Conservation (phyloP, 2,797 vertebrate genomes). For the Esox lucius region DNA sequence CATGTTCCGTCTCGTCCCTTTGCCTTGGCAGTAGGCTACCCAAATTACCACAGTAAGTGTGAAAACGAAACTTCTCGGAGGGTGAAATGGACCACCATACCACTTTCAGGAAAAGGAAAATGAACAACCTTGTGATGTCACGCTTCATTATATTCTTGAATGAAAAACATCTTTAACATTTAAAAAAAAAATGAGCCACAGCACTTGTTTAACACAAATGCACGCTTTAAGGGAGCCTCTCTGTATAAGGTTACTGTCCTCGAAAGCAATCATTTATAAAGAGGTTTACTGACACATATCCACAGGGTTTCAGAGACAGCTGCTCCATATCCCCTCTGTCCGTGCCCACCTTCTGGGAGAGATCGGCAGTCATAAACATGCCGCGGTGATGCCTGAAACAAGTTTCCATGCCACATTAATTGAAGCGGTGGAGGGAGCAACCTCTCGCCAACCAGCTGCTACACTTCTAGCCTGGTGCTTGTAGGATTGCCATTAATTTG, state of each 20-base stretch:
- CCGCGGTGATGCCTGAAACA: slow-evolving; percentile 57
- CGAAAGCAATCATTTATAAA: slow-evolving; percentile 49
- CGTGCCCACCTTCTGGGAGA: slow-evolving; percentile 64
- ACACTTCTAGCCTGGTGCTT: not conserved
- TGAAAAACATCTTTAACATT: not conserved
- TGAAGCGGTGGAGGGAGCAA: slow-evolving; percentile 43
- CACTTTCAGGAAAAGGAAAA: not conserved
- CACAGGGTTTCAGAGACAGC: slow-evolving; percentile 62
- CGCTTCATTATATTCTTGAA: slow-evolving; percentile 5
- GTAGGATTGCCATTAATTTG: slow-evolving; percentile 5
- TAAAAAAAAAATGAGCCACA: not conserved
- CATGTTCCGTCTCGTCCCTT: slow-evolving; percentile 45
- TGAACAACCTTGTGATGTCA: slow-evolving; percentile 11
- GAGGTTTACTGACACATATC: slow-evolving; percentile 72
- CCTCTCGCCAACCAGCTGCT: not conserved
- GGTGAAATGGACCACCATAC: not conserved
- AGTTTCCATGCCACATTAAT: slow-evolving; percentile 64
- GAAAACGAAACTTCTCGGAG: not conserved
- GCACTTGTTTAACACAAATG: not conserved
- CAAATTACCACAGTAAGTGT: not conserved
- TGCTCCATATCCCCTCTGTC: slow-evolving; percentile 63
- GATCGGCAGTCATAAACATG: slow-evolving; percentile 63
- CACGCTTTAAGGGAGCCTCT: not conserved
- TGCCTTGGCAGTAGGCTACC: slow-evolving; percentile 14
- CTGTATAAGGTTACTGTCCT: slow-evolving; percentile 18